A percentile compares a stretch with the other conserved stretches of the same genome.
phyloP scores from a whole-genome alignment of 2,797 vertebrate species.

The Melanotaenia pygmaea region DNA sequence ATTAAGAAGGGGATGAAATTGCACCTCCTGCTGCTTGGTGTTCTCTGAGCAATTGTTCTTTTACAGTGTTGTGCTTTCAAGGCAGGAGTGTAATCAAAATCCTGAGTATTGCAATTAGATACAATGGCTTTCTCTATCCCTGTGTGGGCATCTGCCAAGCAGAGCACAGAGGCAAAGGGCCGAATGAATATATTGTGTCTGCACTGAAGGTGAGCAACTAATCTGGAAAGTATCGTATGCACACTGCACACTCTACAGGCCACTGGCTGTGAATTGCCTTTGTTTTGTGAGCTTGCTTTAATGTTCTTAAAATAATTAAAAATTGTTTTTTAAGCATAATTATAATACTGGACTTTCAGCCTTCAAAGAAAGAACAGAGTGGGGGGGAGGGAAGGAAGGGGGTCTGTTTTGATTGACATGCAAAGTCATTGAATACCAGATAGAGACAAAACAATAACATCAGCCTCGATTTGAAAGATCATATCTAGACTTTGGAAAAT shows the following conservation, averaged over 20 bases:
- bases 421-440: slow-evolving; percentile 63
- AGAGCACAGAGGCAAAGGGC: slow-evolving; percentile 66
- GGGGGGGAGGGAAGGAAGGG: too few relatives aligned
- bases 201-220: slow-evolving; percentile 67
- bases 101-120: slow-evolving; percentile 82
- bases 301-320: slow-evolving; percentile 51
- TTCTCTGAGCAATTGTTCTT: slow-evolving; percentile 83
- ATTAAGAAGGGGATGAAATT: slow-evolving; percentile 80
- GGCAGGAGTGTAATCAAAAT: slow-evolving; percentile 83
- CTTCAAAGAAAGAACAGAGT: slow-evolving; percentile 33
- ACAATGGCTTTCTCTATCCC: slow-evolving; percentile 80
- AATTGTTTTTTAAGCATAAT: slow-evolving; percentile 48
- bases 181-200: slow-evolving; percentile 75
- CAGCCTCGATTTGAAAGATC: slow-evolving; percentile 62
- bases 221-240: slow-evolving; percentile 71
- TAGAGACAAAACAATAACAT: slow-evolving; percentile 76
- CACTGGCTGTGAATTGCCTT: slow-evolving; percentile 60
- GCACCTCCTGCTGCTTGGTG: slow-evolving; percentile 80
- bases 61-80: slow-evolving; percentile 84
- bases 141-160: slow-evolving; percentile 79
- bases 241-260: slow-evolving; percentile 55
- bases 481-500: slow-evolving; percentile 61
- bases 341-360: slow-evolving; percentile 39
- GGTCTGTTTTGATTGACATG: slow-evolving; percentile 57
- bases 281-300: slow-evolving; percentile 65